These are phyloP conservation scores for Apantesis nais DNA, from an alignment of 2,888 invertebrate genomes.

Conservation along the genomic window DNA sequence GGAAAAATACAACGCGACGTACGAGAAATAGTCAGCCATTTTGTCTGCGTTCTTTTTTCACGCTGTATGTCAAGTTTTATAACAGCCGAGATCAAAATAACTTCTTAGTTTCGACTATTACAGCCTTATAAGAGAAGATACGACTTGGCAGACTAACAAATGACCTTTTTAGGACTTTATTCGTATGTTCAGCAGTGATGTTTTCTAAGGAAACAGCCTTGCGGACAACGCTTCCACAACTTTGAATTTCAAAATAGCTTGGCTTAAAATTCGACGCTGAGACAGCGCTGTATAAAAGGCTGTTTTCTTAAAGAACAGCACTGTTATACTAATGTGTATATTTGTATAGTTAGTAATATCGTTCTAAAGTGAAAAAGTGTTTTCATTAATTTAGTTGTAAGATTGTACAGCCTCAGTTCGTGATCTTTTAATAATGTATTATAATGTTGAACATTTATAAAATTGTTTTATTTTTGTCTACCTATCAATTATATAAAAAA, in stretches of 20 bases:
- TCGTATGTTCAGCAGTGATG: too few species aligned
- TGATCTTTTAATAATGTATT: conserved; percentile 1
- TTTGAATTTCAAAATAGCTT: too few species aligned
- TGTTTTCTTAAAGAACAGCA: too few species aligned
- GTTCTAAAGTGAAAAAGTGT: neutral
- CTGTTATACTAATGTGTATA: neutral
- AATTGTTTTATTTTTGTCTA: neutral
- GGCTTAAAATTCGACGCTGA: too few species aligned
- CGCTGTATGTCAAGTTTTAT: neutral
- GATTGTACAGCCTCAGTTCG: neutral
- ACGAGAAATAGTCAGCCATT: neutral
- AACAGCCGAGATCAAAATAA: neutral
- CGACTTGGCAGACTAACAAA: neutral
- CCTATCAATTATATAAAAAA: too few species aligned
- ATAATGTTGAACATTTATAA: neutral
- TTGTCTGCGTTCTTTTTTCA: neutral
- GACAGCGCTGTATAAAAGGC: too few species aligned
- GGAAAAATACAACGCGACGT: neutral
- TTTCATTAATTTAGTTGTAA: neutral
- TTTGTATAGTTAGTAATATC: neutral
- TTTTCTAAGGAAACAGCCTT: too few species aligned
- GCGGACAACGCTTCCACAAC: too few species aligned
- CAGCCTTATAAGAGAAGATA: neutral
- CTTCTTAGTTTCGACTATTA: too few species aligned
- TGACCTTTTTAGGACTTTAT: neutral